Evolutionary conservation across 2,888 invertebrate genomes (phyloP), one percentile per base, ranked within the genome.

Genomic region (Pheosia tremula): DNA sequence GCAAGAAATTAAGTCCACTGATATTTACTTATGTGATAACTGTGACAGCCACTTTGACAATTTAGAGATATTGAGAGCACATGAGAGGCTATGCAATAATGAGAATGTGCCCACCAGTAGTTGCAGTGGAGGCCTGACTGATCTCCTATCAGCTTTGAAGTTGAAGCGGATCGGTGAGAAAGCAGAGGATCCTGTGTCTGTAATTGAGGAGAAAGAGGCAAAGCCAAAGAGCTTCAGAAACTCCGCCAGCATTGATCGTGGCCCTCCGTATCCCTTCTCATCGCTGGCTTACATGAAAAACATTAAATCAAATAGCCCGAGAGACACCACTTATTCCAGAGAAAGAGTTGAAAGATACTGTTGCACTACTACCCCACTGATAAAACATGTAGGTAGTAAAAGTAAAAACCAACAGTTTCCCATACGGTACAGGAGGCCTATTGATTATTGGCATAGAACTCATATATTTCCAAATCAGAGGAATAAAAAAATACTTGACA

Each of bases 11-110:
- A 95, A 95, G 77, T 92, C 95, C 66, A 89, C 95, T 68, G 96
- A 96, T 79, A 96, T 96, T 77, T 96, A 96, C 85, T 89, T 96
- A 57, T 96, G 96, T 86, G 97, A 96, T 80, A 95, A 95, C 80
- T 96, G 96, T 84, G 97, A 96, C 86, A 96, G 96, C 64, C 96
- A 96, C 85, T 95, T 96, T 81, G 95, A 96, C 68, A 93, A 91
- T 69, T 77, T 87, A 60, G 88, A 90, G 52, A 74, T 84, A 57
- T 72, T 93, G 53, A 85, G 79, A 75, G 86, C 83, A 0, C 94
- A 94, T 72, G 94, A 94, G 82, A 88, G 91, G 81, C 87, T 93
- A 56, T 94, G 94, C 74, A 91, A 90, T 64, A 87, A 84, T 82
- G 86, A 85, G 62, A 73, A 70, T 63, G 67, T 77, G 8, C 81